A percentile compares a stretch with the other conserved stretches of the same genome.
Evolutionary conservation across 2,113 vertebrate genomes (phyloP).

Genomic region (Eleginops maclovinus): DNA sequence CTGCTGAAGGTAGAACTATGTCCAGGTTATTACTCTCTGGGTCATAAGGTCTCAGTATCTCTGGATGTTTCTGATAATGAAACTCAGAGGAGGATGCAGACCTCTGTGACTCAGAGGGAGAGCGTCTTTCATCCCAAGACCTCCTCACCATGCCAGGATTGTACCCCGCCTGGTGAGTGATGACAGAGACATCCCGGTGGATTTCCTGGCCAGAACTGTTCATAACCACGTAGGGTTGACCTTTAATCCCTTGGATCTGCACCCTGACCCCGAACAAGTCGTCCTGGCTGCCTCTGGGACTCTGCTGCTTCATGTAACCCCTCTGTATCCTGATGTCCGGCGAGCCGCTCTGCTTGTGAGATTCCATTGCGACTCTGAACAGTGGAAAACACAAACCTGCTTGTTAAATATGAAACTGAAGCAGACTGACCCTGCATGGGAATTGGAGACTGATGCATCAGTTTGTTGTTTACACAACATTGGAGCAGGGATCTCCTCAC

Average conservation of each 20-base stretch:
- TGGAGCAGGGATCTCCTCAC: conserved; percentile 35
- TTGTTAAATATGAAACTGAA: conserved; percentile 29
- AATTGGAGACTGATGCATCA: conserved; percentile 49
- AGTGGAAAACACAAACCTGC: conserved; percentile 30
- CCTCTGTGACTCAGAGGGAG: conserved; percentile 63
- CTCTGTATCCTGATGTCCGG: conserved; percentile 76
- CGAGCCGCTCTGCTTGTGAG: conserved; percentile 81
- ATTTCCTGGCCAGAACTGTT: conserved; percentile 87
- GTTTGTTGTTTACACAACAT: conserved; percentile 77
- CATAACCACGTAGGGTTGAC: conserved; percentile 93
- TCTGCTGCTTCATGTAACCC: conserved; percentile 63
- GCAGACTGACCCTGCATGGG: conserved; percentile 15
- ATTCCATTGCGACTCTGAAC: conserved; percentile 83
- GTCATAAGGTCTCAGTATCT: conserved; percentile 90
- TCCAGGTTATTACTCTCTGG: conserved; percentile 85
- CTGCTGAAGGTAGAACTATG: conserved; percentile 56
- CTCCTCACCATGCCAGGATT: conserved; percentile 62
- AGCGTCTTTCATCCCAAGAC: conserved; percentile 63
- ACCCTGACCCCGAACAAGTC: conserved; percentile 92
- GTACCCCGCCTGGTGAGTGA: conserved; percentile 73
- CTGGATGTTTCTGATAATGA: conserved; percentile 91
- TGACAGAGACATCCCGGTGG: conserved; percentile 70
- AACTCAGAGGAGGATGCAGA: conserved; percentile 74
- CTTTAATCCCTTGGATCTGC: conserved; percentile 92
- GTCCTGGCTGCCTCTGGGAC: conserved; percentile 61